phyloP scores from a whole-genome alignment of 2,888 invertebrate genomes.

The Zelleria hepariella region DNA sequence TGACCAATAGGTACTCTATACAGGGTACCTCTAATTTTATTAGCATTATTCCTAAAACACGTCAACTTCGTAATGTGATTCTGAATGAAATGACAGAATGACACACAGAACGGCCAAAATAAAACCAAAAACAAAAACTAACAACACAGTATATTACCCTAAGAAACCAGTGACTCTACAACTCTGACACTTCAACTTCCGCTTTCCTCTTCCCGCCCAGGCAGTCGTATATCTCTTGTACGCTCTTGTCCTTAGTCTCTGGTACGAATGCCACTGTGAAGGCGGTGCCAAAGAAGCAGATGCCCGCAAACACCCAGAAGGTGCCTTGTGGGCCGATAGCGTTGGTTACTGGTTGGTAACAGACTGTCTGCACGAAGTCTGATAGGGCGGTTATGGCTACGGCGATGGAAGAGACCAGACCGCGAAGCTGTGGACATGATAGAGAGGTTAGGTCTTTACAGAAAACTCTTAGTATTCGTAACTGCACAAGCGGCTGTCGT shows the following conservation, averaged over 20 bases:
- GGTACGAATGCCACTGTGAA: slow-evolving; percentile 8
- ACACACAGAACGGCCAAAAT: too few species aligned
- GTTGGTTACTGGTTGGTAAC: not conserved
- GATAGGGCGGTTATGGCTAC: slow-evolving; percentile 5
- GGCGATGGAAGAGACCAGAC: slow-evolving; percentile 7
- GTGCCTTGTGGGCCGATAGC: slow-evolving; percentile 5
- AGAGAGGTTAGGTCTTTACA: too few species aligned
- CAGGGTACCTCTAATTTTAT: too few species aligned
- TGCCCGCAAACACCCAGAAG: slow-evolving; percentile 8
- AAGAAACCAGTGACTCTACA: not conserved
- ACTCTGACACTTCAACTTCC: not conserved
- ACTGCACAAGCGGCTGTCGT: too few species aligned
- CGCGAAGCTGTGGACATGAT: slow-evolving; percentile 7
- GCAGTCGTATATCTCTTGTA: slow-evolving; percentile 6
- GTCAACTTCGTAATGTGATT: too few species aligned
- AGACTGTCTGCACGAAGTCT: slow-evolving; percentile 8
- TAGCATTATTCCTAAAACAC: too few species aligned
- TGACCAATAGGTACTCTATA: too few species aligned
- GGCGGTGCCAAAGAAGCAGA: slow-evolving; percentile 8
- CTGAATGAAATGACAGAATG: too few species aligned
- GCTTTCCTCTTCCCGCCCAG: not conserved
- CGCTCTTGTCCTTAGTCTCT: slow-evolving; percentile 8
- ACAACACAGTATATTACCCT: too few species aligned
- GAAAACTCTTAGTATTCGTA: too few species aligned
- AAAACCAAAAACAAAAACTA: too few species aligned